A percentile compares a stretch with the other conserved stretches of the same genome.
phyloP scores from a whole-genome alignment of 2,113 vertebrate genomes.

The Lates calcarifer region DNA sequence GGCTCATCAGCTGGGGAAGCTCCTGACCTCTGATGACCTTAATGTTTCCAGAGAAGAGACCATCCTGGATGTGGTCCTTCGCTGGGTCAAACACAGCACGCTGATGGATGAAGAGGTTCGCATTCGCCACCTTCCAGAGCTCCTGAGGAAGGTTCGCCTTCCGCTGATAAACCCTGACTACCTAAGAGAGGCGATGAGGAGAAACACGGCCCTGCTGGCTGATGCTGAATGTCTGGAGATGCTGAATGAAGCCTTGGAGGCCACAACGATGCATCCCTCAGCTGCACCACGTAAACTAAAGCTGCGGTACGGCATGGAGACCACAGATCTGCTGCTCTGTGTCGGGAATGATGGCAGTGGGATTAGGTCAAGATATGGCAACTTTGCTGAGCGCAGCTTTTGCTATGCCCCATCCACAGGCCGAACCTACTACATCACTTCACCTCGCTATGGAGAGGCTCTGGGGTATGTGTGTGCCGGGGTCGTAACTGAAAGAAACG shows the following conservation, averaged over 20 bases:
- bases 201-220: slow-evolving; percentile 89
- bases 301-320: slow-evolving; percentile 97
- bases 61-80: slow-evolving; percentile 93
- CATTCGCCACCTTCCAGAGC: slow-evolving; percentile 85
- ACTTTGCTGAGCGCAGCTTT: slow-evolving; percentile 93
- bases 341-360: slow-evolving; percentile 91
- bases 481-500: slow-evolving; percentile 92
- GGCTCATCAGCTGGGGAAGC: slow-evolving; percentile 88
- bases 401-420: slow-evolving; percentile 89
- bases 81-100: slow-evolving; percentile 88
- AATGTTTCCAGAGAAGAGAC: slow-evolving; percentile 94
- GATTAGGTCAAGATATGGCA: slow-evolving; percentile 91
- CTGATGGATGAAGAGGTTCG: slow-evolving; percentile 76
- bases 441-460: slow-evolving; percentile 92
- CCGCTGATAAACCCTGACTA: slow-evolving; percentile 89
- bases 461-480: slow-evolving; percentile 91
- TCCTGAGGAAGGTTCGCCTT: slow-evolving; percentile 92
- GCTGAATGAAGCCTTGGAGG: slow-evolving; percentile 79
- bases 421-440: slow-evolving; percentile 93
- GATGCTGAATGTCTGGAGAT: slow-evolving; percentile 86
- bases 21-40: slow-evolving; percentile 94
- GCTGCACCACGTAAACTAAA: slow-evolving; percentile 84
- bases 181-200: slow-evolving; percentile 87
- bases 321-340: slow-evolving; percentile 93
- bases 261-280: slow-evolving; percentile 77